Evolutionary conservation across 2,888 invertebrate genomes (phyloP).

Genomic region (Cosmopolites sordidus): DNA sequence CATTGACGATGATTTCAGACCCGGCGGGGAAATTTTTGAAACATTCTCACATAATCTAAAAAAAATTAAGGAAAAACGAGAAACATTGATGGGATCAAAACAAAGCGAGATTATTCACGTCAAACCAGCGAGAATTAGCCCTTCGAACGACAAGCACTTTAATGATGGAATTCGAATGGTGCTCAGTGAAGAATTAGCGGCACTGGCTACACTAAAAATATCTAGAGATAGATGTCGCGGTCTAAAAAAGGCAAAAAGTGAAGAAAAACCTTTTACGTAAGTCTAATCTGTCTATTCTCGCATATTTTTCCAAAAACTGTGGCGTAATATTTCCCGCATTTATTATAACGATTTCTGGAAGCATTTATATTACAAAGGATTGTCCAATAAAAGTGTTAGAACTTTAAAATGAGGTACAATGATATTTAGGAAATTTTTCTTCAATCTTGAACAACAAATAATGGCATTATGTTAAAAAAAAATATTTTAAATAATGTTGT

Average conservation of each 20-base stretch:
- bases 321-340: too few species aligned
- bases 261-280: constrained; percentile 23
- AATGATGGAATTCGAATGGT: constrained; percentile 7
- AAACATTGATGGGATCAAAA: not conserved
- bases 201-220: constrained; percentile 20
- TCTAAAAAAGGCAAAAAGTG: constrained; percentile 21
- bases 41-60: constrained; percentile 10
- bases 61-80: constrained; percentile 13
- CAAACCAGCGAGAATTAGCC: constrained; percentile 6
- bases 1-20: constrained; percentile 17
- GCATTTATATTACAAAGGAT: too few species aligned
- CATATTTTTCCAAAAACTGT: too few species aligned
- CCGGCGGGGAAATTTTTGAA: constrained; percentile 19
- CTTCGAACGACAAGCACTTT: constrained; percentile 10
- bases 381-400: too few species aligned
- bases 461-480: too few species aligned
- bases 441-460: too few species aligned
- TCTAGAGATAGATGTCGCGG: constrained; percentile 19
- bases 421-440: too few species aligned
- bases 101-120: constrained; percentile 11
- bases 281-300: not conserved
- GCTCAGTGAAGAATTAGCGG: constrained; percentile 20
- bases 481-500: too few species aligned
- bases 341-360: too few species aligned
- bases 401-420: too few species aligned